Percentiles rank a stretch among this genome's conserved stretches.
These are phyloP conservation scores for Epizoanthus scotinus DNA, from an alignment of 92 coral and sea anemone genomes.

Conservation along the genomic window DNA sequence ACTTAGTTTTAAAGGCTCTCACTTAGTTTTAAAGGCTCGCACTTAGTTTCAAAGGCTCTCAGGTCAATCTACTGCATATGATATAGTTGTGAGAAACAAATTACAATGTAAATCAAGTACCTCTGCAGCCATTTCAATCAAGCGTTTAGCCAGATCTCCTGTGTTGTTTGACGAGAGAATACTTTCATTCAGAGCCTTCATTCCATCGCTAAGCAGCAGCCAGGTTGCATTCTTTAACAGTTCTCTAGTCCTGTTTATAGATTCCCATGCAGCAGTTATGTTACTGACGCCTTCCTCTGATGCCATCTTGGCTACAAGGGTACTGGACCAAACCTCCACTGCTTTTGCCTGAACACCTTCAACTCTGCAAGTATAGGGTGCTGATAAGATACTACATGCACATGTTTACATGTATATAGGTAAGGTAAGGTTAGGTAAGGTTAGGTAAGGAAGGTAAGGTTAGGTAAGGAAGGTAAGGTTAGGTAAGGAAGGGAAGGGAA, in stretches of 20 bases:
- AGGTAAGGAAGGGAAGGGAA: too few relatives aligned
- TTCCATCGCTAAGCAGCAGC: constrained; percentile 51
- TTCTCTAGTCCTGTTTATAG: constrained; percentile 74
- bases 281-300: constrained; percentile 58
- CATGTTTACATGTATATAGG: too few relatives aligned
- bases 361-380: constrained; percentile 32
- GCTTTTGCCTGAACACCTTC: constrained; percentile 41
- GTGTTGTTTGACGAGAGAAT: constrained; percentile 66
- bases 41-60: too few relatives aligned
- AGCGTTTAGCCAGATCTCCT: constrained; percentile 63
- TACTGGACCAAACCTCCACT: constrained; percentile 53
- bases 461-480: too few relatives aligned
- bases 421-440: too few relatives aligned
- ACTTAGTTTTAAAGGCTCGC: too few relatives aligned
- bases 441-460: too few relatives aligned
- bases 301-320: constrained; percentile 48
- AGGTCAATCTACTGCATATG: too few relatives aligned
- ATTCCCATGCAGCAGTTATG: constrained; percentile 67
- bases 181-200: constrained; percentile 65
- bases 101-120: constrained; percentile 31
- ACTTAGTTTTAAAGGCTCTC: too few relatives aligned
- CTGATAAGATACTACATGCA: not conserved
- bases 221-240: constrained; percentile 63
- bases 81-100: not conserved
- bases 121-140: constrained; percentile 74